Evolutionary conservation across 2,888 invertebrate genomes (phyloP).

Genomic region (Heteromurus nitidus): DNA sequence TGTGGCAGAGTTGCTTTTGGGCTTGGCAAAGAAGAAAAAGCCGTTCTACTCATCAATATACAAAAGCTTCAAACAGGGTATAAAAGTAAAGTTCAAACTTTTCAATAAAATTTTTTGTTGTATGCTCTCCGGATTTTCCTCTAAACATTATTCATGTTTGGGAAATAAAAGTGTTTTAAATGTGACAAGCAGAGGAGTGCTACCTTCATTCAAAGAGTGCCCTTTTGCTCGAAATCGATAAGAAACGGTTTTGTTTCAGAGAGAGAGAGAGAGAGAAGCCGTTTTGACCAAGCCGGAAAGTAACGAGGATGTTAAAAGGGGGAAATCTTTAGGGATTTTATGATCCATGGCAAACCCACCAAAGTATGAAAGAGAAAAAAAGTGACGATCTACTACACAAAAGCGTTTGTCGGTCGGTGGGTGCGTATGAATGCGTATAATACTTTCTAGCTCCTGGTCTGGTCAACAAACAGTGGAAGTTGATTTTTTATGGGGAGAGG

Average conservation of each 20-base stretch:
- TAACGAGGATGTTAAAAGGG: no score
- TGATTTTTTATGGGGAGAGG: slow-evolving; percentile 23
- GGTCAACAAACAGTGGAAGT: no score
- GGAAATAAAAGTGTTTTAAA: slow-evolving; percentile 57
- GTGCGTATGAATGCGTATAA: no score
- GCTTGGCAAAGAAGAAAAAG: no score
- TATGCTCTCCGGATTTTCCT: background rate
- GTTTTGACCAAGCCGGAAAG: no score
- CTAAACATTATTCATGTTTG: slow-evolving; percentile 10
- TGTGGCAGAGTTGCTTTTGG: no score
- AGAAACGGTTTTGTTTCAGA: no score
- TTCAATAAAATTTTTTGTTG: background rate
- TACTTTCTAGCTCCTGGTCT: no score
- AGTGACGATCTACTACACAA: background rate
- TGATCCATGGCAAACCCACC: slow-evolving; percentile 45
- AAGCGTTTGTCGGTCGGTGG: no score
- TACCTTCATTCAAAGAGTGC: background rate
- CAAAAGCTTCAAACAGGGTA: no score
- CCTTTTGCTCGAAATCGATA: slow-evolving; percentile 23
- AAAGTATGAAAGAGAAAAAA: slow-evolving; percentile 15
- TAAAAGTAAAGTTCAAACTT: no score
- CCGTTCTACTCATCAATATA: no score
- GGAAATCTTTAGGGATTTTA: slow-evolving; percentile 42
- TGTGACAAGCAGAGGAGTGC: slow-evolving; percentile 52
- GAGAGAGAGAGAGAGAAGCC: slow-evolving; percentile 12